These are phyloP conservation scores for Temnopleurus reevesii DNA, from an alignment of 53 echinoderm and acorn worm genomes.

Conservation along the genomic window DNA sequence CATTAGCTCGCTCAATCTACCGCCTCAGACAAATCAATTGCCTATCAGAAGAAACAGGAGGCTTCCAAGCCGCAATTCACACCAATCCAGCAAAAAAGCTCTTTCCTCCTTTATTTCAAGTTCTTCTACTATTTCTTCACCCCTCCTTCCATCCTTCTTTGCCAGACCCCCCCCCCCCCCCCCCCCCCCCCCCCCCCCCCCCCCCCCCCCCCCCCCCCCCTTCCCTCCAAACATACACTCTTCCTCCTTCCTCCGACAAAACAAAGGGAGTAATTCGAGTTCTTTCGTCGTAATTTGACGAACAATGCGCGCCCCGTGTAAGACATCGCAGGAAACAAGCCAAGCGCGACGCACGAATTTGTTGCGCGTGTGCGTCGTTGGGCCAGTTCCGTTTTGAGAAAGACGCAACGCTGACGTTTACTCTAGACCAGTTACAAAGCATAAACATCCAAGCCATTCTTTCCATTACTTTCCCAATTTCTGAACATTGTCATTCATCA, in stretches of 20 bases:
- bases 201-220: not conserved
- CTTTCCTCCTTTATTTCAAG: not conserved
- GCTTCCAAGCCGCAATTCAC: conserved; percentile 48
- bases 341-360: conserved; percentile 39
- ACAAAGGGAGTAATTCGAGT: conserved; percentile 48
- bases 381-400: not conserved
- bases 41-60: conserved; percentile 60
- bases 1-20: conserved; percentile 58
- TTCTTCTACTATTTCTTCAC: not conserved
- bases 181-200: not conserved
- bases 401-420: conserved; percentile 24
- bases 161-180: not conserved
- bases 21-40: conserved; percentile 60
- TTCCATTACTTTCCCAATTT: conserved; percentile 29
- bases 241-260: not conserved
- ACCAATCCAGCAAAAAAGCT: conserved; percentile 15
- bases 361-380: conserved; percentile 34
- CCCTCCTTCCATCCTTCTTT: not conserved
- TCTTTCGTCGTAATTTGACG: conserved; percentile 41
- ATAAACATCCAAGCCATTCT: not conserved
- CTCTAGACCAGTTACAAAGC: not conserved
- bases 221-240: not conserved
- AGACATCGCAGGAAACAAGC: conserved; percentile 44
- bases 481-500: conserved; percentile 20
- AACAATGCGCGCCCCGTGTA: conserved; percentile 59